A percentile compares a stretch with the other conserved stretches of the same genome.
Evolutionary conservation across 1,140 invertebrate species (phyloP).

Genomic region (Olivierus martensii): DNA sequence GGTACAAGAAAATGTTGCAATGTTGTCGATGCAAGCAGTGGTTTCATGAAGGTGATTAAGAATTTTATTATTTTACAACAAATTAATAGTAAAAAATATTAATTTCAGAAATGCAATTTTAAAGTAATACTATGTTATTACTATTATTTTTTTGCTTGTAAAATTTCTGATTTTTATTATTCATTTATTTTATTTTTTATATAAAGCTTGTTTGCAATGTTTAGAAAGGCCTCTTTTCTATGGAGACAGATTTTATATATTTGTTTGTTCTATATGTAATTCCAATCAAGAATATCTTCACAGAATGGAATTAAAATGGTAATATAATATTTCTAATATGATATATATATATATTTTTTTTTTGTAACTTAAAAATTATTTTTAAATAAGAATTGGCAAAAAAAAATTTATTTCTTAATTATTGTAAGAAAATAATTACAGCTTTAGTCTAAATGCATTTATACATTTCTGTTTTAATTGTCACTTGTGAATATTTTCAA

Average conservation of each 20-base stretch:
- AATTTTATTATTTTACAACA: not conserved
- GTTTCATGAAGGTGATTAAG: constrained; percentile 59
- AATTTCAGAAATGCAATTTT: not conserved
- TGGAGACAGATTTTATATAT: constrained; percentile 81
- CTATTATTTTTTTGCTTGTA: not conserved
- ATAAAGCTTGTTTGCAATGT: constrained; percentile 58
- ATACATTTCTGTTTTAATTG: no score
- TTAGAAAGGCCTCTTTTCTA: constrained; percentile 64
- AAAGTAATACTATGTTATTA: not conserved
- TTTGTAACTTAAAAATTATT: no score
- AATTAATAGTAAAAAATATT: no score
- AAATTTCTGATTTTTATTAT: constrained; percentile 2
- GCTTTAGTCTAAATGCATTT: no score
- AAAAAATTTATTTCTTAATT: no score
- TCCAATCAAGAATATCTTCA: constrained; percentile 54
- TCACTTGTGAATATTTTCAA: no score
- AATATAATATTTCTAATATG: not conserved
- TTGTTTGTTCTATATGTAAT: constrained; percentile 78
- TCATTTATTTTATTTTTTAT: constrained; percentile 1
- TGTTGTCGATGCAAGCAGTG: constrained; percentile 77
- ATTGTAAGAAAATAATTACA: no score
- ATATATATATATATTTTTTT: no score
- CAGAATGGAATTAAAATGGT: constrained; percentile 27
- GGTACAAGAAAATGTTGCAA: constrained; percentile 76
- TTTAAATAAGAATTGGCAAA: no score